Percentiles rank a stretch among this genome's conserved stretches.
Evolutionary conservation across 2,797 vertebrate species (phyloP).

Genomic region (Eleutherodactylus coqui): DNA sequence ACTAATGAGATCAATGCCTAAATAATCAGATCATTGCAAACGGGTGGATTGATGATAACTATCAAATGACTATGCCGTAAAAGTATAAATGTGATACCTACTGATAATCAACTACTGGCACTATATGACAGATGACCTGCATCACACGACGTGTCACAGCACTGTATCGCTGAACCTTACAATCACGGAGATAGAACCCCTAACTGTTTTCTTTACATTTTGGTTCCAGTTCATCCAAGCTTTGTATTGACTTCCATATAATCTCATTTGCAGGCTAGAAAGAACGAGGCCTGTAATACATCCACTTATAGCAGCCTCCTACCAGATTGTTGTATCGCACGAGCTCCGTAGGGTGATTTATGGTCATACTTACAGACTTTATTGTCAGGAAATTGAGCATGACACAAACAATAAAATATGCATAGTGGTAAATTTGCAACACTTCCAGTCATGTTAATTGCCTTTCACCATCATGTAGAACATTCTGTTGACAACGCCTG

Average conservation of each 20-base stretch:
- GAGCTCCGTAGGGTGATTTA: neutral
- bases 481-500: neutral
- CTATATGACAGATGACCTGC: no score
- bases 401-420: constrained; percentile 30
- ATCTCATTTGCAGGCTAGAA: neutral
- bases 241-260: neutral
- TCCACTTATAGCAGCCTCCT: neutral
- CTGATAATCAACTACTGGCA: no score
- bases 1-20: no score
- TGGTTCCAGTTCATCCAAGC: neutral
- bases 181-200: neutral
- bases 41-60: no score
- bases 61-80: no score
- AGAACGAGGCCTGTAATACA: neutral
- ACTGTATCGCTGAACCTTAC: no score
- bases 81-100: no score
- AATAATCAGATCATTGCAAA: no score
- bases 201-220: neutral
- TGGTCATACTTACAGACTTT: constrained; percentile 12
- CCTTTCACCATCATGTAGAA: constrained; percentile 21
- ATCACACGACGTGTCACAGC: no score
- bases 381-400: constrained; percentile 27
- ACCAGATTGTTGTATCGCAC: neutral
- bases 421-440: constrained; percentile 22
- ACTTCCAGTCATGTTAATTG: constrained; percentile 27